phyloP scores from a whole-genome alignment of 1,140 invertebrate species.

The Neodiprion pinetum region DNA sequence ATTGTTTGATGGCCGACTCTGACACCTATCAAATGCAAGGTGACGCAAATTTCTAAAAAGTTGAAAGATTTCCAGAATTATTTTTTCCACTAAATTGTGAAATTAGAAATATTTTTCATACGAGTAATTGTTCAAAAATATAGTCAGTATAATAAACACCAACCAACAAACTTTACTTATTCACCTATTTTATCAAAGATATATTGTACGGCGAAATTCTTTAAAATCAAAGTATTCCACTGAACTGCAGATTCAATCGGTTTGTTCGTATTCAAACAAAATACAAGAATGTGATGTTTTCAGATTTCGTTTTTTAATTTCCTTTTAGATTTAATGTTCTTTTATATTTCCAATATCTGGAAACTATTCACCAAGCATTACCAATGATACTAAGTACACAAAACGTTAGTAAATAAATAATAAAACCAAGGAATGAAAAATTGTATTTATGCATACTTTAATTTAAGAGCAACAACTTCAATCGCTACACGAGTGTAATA shows the following conservation, averaged over 20 bases:
- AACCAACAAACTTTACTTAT: conserved; percentile 10
- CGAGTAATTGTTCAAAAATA: not conserved
- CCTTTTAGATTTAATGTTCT: not conserved
- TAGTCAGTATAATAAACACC: conserved; percentile 14
- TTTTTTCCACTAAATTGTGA: not conserved
- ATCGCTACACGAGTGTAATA: not conserved
- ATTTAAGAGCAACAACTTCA: not conserved
- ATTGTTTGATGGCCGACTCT: conserved; percentile 44
- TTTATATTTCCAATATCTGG: not conserved
- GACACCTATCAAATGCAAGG: conserved; percentile 50
- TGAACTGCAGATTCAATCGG: conserved; percentile 27
- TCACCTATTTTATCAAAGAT: conserved; percentile 15
- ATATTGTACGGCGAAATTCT: conserved; percentile 20
- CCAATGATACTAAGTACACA: conserved; percentile 1
- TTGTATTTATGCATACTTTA: not conserved
- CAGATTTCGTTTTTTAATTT: not conserved
- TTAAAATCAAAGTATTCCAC: conserved; percentile 39
- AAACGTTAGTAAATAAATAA: not conserved
- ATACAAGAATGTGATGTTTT: not conserved
- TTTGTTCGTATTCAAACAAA: not conserved
- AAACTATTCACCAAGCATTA: not conserved
- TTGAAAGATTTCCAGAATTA: not conserved
- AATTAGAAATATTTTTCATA: conserved; percentile 1
- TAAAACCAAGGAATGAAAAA: not conserved
- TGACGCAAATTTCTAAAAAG: conserved; percentile 37